Evolutionary conservation across 2,888 invertebrate species (phyloP), one percentile per base, ranked within the genome.

Genomic region (Drosophila affinis): DNA sequence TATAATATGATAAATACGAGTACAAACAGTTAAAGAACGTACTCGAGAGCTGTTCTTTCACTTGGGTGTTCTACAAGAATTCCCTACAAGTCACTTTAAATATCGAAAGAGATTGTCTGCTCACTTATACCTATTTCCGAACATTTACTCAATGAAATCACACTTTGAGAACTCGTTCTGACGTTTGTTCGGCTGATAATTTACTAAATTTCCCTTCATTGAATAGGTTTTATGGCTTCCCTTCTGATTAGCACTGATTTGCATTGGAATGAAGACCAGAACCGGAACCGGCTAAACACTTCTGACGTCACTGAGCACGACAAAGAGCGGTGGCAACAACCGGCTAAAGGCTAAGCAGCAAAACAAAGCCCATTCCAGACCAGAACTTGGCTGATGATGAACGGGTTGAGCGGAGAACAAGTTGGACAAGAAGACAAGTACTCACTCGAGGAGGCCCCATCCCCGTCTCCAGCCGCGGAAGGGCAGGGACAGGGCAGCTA

Each of bases 341-440:
- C 72, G 64, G 71, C 71, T 56, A 39, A 67, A 65, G 65, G 56
- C 65, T 55, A 44, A 62, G 55, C 27, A 54, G 10, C n/a, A 29
- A 29, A 52, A 60, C 39, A 62, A 34, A 63, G 34, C 62, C 34
- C 24, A 39, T 39, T 47, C 62, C 56, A 24, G 62, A 72, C 63
- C 54, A 72, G 72, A 72, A 70, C 60, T 44, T 44, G 39, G 24
- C 46, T 9, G 29, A 29, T 45, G 69, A 60, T 55, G 70, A 72
- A 73, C 73, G 67, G 57, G 73, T 67, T 73, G 65, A 39, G 3
- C 39, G 48, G 9, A 48, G 61, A 67, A 73, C 73, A 73, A 73
- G 73, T 73, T 73, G 73, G 57, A 67, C 72, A 51, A 73, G 73
- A 51, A 73, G 73, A 72, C 72, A 60, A 72, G 73, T 62, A 64